These are phyloP conservation scores for Lithophane leautieri DNA, from an alignment of 2,888 invertebrate genomes.

Conservation along the genomic window DNA sequence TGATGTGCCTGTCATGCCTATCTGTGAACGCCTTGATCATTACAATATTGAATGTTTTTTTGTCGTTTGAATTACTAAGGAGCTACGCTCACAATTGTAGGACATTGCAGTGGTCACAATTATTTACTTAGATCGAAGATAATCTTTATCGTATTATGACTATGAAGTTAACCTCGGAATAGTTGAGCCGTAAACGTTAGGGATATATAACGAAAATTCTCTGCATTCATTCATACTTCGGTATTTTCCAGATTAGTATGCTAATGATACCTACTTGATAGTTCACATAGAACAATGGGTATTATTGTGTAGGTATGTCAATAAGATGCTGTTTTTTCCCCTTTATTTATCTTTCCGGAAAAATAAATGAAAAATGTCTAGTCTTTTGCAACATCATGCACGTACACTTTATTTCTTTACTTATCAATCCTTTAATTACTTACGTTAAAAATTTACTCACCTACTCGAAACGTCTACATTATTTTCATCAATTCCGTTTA, in stretches of 20 bases:
- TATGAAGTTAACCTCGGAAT: conserved; percentile 23
- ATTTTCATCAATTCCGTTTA: conserved; percentile 4
- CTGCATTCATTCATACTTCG: not conserved
- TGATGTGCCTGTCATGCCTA: conserved; percentile 15
- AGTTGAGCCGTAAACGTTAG: conserved; percentile 2
- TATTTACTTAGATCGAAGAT: conserved; percentile 8
- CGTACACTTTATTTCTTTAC: not conserved
- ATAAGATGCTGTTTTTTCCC: not conserved
- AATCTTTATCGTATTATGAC: conserved; percentile 1
- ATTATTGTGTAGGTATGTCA: not conserved
- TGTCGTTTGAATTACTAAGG: conserved; percentile 3
- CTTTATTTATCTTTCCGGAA: not conserved
- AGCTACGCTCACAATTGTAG: conserved; percentile 22
- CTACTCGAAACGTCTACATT: not conserved
- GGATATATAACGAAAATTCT: conserved; percentile 12
- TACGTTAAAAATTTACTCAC: not conserved
- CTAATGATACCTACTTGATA: conserved; percentile 28
- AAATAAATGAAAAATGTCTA: not conserved
- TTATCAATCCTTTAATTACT: not conserved
- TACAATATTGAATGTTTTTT: conserved; percentile 10
- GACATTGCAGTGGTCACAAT: conserved; percentile 7
- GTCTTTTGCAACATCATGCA: not conserved
- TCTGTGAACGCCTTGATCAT: conserved; percentile 21
- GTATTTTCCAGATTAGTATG: conserved; percentile 21
- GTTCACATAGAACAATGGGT: conserved; percentile 30